Base-by-base conservation (phyloP, 2,888 invertebrate species). In the Eucera pruinosa region DNA sequence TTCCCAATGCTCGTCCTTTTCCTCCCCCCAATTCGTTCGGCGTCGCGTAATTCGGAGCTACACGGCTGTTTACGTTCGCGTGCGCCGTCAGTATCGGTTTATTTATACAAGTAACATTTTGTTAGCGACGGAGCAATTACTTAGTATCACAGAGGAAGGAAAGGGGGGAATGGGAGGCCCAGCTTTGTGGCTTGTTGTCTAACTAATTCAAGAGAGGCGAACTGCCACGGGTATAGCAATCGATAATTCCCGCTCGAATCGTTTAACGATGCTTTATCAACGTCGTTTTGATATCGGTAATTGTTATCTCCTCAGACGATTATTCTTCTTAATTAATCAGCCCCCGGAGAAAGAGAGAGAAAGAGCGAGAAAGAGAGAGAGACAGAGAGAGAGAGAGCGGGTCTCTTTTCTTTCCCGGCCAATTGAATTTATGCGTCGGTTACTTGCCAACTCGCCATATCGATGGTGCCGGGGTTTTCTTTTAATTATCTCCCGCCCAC, bases 191-290 rank as follows among this genome's bases (percentile, higher is more conserved):
- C 76, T 81, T 71, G 81, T 83, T 76, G 74, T 58, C 62, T 76
- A 67, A 83, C 81, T 83, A 78, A 83, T 83, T 83, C 81, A 78
- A 83, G 78, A 69, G 81, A 72, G 68, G 62, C 73, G 65, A 78
- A 75, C 76, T 52, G 50, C 70, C 68, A 45, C 62, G 47, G 55
- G 33, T 64, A n/a, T n/a, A 27, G 50, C 54, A 78, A 78, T 83
- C 83, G 73, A 83, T 83, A 83, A 80, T 62, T 70, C 69, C 30
- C 61, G 50, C 64, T 67, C 57, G 78, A 74, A 79, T 81, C 78
- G 71, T 79, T 83, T 65, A 77, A 57, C 64, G 61, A 65, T 47
- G 71, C 52, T 78, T 69, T 58, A 74, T 79, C 61, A 55, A 62
- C 41, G 72, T 55, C 72, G 67, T 71, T 83, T 60, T 67, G 58